Conservation (phyloP, 2,888 invertebrate species). For the Spicauda simplicius region DNA sequence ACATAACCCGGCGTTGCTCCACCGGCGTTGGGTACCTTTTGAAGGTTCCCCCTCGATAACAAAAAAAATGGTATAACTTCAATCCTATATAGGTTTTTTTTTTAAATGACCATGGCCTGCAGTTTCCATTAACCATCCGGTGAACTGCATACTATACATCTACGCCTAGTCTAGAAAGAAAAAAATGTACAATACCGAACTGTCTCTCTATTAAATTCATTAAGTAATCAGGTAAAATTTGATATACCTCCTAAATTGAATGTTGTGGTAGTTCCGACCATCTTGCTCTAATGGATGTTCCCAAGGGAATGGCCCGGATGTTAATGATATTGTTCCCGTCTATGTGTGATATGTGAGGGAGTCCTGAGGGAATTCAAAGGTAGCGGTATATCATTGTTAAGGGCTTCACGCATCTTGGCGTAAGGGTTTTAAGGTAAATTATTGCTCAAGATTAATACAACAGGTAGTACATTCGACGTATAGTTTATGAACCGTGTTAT, state of each 20-base stretch:
- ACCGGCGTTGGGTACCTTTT: too few relatives aligned
- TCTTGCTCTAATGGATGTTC: slow-evolving; percentile 20
- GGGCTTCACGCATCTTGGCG: not conserved
- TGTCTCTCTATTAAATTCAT: not conserved
- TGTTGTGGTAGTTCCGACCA: not conserved
- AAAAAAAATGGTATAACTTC: too few relatives aligned
- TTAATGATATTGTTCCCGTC: slow-evolving; percentile 14
- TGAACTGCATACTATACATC: too few relatives aligned
- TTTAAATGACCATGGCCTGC: too few relatives aligned
- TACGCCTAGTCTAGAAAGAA: not conserved
- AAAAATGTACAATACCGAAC: too few relatives aligned
- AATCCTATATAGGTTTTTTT: too few relatives aligned
- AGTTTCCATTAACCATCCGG: too few relatives aligned
- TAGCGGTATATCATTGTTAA: slow-evolving; percentile 21
- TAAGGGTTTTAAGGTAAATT: slow-evolving; percentile 3
- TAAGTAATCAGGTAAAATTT: not conserved
- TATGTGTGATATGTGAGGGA: slow-evolving; percentile 16
- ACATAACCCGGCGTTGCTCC: too few relatives aligned
- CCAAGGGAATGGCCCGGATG: not conserved
- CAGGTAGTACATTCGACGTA: not conserved
- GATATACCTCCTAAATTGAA: not conserved
- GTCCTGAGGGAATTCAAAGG: slow-evolving; percentile 17
- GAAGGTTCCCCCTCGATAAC: too few relatives aligned
- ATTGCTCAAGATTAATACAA: slow-evolving; percentile 1
- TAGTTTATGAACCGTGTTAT: not conserved